Evolutionary conservation across 2,797 vertebrate species (phyloP).

Genomic region (Chloroceryle inda): DNA sequence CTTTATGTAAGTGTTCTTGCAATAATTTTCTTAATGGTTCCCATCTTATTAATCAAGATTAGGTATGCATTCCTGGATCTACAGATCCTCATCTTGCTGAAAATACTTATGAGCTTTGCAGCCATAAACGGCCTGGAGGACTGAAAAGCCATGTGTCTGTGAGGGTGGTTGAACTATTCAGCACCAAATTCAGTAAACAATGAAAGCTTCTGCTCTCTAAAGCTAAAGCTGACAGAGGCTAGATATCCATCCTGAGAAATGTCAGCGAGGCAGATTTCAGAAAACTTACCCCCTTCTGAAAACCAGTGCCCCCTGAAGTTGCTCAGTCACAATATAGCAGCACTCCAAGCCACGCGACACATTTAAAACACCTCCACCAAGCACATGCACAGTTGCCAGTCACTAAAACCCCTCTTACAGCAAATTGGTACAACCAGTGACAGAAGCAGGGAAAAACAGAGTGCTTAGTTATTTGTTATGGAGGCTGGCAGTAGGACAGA

Average conservation of each 20-base stretch:
- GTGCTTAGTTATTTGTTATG: neutral
- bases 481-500: fast-evolving
- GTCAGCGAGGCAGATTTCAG: neutral
- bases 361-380: neutral
- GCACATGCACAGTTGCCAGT: neutral
- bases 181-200: neutral
- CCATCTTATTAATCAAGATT: neutral
- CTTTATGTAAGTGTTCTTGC: neutral
- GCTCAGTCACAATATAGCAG: neutral
- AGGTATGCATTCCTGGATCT: neutral
- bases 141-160: neutral
- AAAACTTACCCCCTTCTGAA: neutral
- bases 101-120: neutral
- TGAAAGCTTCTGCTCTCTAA: neutral
- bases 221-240: neutral
- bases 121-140: neutral
- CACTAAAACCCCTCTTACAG: neutral
- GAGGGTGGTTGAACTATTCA: neutral
- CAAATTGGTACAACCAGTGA: neutral
- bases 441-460: neutral
- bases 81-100: neutral
- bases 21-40: neutral
- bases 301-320: fast-evolving
- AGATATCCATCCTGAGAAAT: neutral
- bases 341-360: neutral